phyloP scores from a whole-genome alignment of 1,140 invertebrate genomes.

The Drosophila saltans region DNA sequence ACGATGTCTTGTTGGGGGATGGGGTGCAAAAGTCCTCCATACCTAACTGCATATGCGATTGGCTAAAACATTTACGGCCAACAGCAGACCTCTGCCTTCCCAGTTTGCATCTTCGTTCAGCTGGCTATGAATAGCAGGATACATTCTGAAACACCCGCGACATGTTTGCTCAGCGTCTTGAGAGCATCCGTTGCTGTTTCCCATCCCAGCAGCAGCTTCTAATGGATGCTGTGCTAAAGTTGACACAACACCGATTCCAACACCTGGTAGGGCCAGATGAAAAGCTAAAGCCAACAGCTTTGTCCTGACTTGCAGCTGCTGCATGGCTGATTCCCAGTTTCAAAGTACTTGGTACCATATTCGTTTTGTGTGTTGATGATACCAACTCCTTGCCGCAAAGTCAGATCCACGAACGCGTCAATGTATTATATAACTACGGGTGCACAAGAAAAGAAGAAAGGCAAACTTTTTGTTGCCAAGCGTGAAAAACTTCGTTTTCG shows the following conservation, averaged over 20 bases:
- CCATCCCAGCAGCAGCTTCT: conserved; percentile 17
- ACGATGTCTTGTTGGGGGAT: conserved; percentile 31
- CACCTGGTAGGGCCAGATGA: conserved; percentile 16
- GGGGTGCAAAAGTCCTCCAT: conserved; percentile 15
- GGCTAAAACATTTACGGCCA: conserved; percentile 57
- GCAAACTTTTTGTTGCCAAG: conserved; percentile 73
- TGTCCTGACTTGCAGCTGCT: conserved; percentile 66
- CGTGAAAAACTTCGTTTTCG: conserved; percentile 66
- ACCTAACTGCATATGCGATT: conserved; percentile 71
- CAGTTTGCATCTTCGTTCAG: conserved; percentile 50
- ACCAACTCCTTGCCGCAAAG: conserved; percentile 15
- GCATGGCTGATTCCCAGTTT: conserved; percentile 19
- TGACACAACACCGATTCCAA: conserved; percentile 67
- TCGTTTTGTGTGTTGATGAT: conserved; percentile 37
- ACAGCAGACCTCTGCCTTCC: conserved; percentile 16
- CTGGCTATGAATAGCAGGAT: conserved; percentile 78
- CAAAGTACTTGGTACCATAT: conserved; percentile 11
- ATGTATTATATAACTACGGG: background rate
- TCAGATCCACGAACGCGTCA: background rate
- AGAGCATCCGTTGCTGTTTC: conserved; percentile 27
- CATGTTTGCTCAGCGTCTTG: conserved; percentile 72
- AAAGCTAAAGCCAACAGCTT: conserved; percentile 66
- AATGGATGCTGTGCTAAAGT: conserved; percentile 78
- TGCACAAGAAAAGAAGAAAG: conserved; percentile 61
- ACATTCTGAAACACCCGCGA: conserved; percentile 67